These are phyloP conservation scores for Drosophila barbarae DNA, from an alignment of 2,888 invertebrate species.

Conservation along the genomic window DNA sequence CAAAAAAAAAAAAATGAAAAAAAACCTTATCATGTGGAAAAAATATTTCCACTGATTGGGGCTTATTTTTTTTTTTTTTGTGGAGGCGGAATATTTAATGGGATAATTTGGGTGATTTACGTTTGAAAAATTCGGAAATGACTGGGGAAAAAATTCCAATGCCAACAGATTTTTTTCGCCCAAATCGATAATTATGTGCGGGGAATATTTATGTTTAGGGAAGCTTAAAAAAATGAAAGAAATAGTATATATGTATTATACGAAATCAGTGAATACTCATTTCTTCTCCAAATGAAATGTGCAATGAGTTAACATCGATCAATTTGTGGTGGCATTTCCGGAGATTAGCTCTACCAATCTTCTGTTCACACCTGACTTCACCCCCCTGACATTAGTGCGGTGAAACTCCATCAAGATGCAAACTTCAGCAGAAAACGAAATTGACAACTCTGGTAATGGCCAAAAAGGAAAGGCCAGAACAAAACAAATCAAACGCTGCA, in stretches of 20 bases:
- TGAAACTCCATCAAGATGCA: conserved; percentile 21
- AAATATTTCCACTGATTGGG: conserved; percentile 29
- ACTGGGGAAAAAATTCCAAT: neutral
- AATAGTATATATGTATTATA: neutral
- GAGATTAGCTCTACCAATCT: conserved; percentile 1
- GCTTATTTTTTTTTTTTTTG: neutral
- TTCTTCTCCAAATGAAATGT: neutral
- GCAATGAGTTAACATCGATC: neutral
- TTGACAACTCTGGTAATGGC: conserved; percentile 29
- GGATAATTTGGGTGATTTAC: conserved; percentile 33
- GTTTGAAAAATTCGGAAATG: conserved; percentile 3
- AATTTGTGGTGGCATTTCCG: conserved; percentile 4
- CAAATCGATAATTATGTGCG: conserved; percentile 8
- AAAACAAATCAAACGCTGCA: conserved; percentile 47
- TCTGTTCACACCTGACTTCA: conserved; percentile 10
- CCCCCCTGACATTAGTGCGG: conserved; percentile 1
- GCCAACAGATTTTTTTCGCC: neutral
- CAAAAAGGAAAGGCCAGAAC: neutral
- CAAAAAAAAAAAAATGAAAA: neutral
- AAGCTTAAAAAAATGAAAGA: neutral
- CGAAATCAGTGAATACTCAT: conserved; percentile 5
- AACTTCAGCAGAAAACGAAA: conserved; percentile 25
- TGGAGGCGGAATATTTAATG: conserved; percentile 31
- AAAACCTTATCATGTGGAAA: conserved; percentile 12
- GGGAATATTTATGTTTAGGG: neutral